phyloP scores from a whole-genome alignment of 2,113 vertebrate genomes.

The Pipra filicauda region DNA sequence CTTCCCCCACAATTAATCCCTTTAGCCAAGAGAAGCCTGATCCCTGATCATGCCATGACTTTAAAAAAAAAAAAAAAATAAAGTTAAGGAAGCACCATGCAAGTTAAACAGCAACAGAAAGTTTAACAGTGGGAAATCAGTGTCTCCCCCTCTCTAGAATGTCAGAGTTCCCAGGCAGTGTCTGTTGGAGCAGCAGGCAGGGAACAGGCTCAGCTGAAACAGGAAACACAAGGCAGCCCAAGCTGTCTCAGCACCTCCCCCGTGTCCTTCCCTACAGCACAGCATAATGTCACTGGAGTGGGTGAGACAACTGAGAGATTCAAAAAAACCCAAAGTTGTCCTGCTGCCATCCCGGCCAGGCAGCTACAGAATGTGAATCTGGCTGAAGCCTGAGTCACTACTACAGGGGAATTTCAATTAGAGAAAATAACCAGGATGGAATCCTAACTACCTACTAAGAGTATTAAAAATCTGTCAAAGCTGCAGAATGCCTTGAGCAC shows the following conservation, averaged over 20 bases:
- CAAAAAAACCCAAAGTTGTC: neutral
- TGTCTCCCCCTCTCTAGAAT: too few relatives aligned
- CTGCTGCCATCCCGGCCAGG: neutral
- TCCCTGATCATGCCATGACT: neutral
- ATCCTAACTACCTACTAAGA: neutral
- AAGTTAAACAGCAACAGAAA: neutral
- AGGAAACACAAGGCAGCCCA: neutral
- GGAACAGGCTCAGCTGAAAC: neutral
- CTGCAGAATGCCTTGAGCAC: accelerated
- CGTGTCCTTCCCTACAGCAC: neutral
- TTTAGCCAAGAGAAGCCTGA: neutral
- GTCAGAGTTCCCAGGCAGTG: neutral
- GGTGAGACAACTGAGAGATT: neutral
- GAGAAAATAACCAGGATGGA: neutral
- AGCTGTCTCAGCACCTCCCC: neutral
- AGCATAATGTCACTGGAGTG: neutral
- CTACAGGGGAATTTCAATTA: neutral
- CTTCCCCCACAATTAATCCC: neutral
- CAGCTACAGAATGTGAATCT: neutral
- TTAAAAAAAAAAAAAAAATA: neutral
- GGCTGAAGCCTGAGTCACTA: neutral
- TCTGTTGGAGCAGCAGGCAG: neutral
- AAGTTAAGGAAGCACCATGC: neutral
- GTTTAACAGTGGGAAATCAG: neutral
- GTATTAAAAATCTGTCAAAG: neutral